Conservation (phyloP, 1,140 invertebrate genomes). For the Lepidostoma basale region DNA sequence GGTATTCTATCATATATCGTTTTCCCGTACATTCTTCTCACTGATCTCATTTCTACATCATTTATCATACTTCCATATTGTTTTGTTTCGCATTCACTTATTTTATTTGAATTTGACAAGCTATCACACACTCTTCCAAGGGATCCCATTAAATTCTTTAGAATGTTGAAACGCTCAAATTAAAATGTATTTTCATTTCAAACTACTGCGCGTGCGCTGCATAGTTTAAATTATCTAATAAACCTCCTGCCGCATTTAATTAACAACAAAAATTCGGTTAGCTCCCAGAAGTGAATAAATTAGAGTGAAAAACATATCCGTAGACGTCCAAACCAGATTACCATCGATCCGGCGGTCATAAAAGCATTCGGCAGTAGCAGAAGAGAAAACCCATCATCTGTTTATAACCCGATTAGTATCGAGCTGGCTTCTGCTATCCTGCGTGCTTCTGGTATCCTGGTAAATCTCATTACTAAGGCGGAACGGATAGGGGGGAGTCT, state of each 20-base stretch:
- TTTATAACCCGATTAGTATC: conserved; percentile 45
- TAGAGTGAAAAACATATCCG: conserved; percentile 1
- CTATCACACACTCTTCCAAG: too few species aligned
- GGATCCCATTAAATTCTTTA: too few species aligned
- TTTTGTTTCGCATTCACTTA: too few species aligned
- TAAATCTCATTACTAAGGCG: conserved; percentile 40
- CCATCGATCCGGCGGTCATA: conserved; percentile 31
- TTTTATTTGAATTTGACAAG: too few species aligned
- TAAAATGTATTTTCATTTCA: too few species aligned
- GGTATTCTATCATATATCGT: too few species aligned
- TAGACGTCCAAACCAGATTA: conserved; percentile 35
- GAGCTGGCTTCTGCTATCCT: conserved; percentile 36
- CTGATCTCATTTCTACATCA: too few species aligned
- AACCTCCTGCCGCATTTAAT: neutral
- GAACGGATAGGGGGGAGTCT: conserved; percentile 31
- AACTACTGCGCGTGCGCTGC: too few species aligned
- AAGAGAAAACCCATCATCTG: conserved; percentile 44
- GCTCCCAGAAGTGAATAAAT: conserved; percentile 9
- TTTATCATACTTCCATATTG: too few species aligned
- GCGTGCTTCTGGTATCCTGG: conserved; percentile 24
- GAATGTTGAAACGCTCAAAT: too few species aligned
- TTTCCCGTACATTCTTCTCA: too few species aligned
- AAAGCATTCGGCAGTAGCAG: conserved; percentile 17
- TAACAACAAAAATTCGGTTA: conserved; percentile 1
- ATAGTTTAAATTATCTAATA: too few species aligned